Base-by-base conservation (phyloP, 53 echinoderm and acorn worm species). In the Echinarachnius parma region DNA sequence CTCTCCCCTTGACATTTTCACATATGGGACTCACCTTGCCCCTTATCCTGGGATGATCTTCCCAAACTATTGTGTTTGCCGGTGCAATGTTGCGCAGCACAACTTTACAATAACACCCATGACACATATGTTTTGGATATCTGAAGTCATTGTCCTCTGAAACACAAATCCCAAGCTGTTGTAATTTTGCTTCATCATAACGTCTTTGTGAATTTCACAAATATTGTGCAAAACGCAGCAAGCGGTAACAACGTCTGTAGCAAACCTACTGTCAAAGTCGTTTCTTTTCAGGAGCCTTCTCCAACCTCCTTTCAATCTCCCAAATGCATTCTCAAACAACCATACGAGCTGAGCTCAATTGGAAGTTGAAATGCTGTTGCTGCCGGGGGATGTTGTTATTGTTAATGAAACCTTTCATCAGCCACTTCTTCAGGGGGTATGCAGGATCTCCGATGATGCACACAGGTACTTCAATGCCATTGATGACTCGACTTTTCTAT, bases 251-350 rank as follows among this genome's bases (percentile, higher is more conserved):
- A 78, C 39, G 7, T 57, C 25, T n/a, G 90, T 79, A 3, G 86
- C 25, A 33, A 62, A 48, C 1, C 22, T 29, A 2, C 82, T 19
- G 4, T 53, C 18, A 9, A 81, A 75, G 28, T 86, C 86, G 42
- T 82, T 79, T 11, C 79, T 59, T 33, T 79, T 82, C 18, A 79
- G 37, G 1, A 85, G 61, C 4, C 78, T 9, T 21, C 86, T 54
- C 86, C 82, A 90, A 5, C 90, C 46, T 33, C 90, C 90, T 42
- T 90, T 90, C 9, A 90, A 52, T 31, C 76, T 57, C 0, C 90
- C 82, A 48, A 86, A 90, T 1, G 82, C 65, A 45, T 67, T 58
- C n/a, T 82, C 82, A 1, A 79, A n/a, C 70, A 0, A 90, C 77
- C 61, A 82, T 82, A 7, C 90, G 28, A 0, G 90, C 83, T 15